Percentiles rank a stretch among this genome's conserved stretches.
Evolutionary conservation across 2,797 vertebrate genomes (phyloP).

Genomic region (Liasis olivaceus): DNA sequence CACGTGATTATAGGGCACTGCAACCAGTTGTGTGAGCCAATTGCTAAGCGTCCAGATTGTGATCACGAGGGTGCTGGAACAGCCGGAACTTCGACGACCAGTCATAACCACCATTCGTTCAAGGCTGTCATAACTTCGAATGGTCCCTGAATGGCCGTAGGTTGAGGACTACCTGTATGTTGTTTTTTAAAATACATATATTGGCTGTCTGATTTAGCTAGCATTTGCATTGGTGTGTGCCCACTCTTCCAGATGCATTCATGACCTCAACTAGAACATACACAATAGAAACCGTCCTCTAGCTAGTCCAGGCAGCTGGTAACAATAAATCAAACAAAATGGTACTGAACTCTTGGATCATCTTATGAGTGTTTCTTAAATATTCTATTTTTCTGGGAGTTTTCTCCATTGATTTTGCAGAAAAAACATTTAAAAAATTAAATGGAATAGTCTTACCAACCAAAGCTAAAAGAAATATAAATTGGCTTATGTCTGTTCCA

Average conservation of each 20-base stretch:
- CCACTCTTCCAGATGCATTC: not conserved
- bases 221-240: not conserved
- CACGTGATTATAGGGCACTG: not conserved
- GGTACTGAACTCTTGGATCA: not conserved
- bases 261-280: not conserved
- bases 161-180: too few species aligned
- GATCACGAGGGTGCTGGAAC: not conserved
- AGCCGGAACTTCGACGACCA: not conserved
- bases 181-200: not conserved
- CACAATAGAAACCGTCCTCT: not conserved
- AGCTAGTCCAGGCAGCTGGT: not conserved
- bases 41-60: not conserved
- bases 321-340: not conserved
- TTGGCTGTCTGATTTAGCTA: not conserved
- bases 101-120: not conserved
- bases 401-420: not conserved
- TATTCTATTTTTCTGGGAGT: not conserved
- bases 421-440: not conserved
- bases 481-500: not conserved
- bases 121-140: too few species aligned
- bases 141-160: too few species aligned
- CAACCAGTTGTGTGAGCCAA: not conserved
- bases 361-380: not conserved
- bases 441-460: not conserved
- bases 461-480: not conserved